These are phyloP conservation scores for Cyclura pinguis DNA, from an alignment of 2,797 vertebrate species.

Conservation along the genomic window DNA sequence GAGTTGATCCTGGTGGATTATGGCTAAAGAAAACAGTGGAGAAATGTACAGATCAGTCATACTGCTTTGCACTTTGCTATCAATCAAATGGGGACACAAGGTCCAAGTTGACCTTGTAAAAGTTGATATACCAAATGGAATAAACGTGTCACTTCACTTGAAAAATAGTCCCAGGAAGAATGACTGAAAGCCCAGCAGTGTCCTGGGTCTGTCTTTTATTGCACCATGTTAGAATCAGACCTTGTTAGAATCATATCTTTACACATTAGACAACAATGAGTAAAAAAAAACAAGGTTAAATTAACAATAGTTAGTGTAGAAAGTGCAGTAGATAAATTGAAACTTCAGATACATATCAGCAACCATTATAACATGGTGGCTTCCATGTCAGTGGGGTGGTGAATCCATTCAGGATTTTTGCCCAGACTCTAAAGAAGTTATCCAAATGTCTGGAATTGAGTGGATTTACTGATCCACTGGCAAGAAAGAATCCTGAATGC, in stretches of 20 bases:
- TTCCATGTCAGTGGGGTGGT: too few relatives aligned
- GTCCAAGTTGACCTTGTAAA: constrained; percentile 69
- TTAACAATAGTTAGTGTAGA: not conserved
- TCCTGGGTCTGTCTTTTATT: constrained; percentile 29
- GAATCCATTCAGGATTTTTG: too few relatives aligned
- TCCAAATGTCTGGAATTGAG: too few relatives aligned
- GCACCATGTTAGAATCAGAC: not conserved
- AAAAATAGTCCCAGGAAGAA: constrained; percentile 47
- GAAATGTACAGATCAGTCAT: constrained; percentile 55
- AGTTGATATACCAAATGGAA: constrained; percentile 58
- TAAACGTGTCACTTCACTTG: constrained; percentile 57
- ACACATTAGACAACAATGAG: not conserved
- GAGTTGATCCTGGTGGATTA: not conserved
- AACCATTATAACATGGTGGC: too few relatives aligned
- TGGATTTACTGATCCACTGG: too few relatives aligned
- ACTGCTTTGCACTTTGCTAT: constrained; percentile 38
- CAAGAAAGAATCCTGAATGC: too few relatives aligned
- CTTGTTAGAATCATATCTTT: not conserved
- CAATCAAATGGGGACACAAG: constrained; percentile 62
- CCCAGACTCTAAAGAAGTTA: too few relatives aligned
- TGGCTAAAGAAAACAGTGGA: not conserved
- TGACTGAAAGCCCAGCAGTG: constrained; percentile 41
- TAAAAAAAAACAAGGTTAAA: too few relatives aligned
- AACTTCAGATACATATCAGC: too few relatives aligned
- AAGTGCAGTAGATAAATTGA: not conserved